Percentiles rank a stretch among this genome's conserved stretches.
Conservation (phyloP, 2,797 vertebrate genomes). For the Karalla daura region DNA sequence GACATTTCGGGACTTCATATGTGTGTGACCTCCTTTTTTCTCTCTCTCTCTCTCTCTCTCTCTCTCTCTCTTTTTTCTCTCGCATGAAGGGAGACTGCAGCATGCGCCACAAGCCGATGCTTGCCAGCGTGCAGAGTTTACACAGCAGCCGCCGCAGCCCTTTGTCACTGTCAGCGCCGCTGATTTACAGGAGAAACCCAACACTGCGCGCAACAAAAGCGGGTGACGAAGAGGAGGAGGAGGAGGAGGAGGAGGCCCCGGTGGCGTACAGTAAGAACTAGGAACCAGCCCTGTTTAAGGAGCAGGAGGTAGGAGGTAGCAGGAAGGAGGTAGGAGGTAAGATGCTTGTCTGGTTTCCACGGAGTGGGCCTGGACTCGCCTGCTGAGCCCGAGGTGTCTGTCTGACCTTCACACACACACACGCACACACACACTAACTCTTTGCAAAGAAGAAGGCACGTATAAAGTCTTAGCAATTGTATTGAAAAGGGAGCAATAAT, state of each 20-base stretch:
- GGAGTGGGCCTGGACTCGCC: not conserved
- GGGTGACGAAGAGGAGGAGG: constrained; percentile 1
- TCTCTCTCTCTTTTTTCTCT: not conserved
- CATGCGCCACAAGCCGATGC: constrained; percentile 52
- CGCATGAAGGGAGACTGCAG: constrained; percentile 21
- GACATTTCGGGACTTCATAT: too few species aligned
- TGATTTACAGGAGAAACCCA: constrained; percentile 61
- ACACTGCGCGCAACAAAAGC: constrained; percentile 43
- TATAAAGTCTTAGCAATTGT: too few species aligned
- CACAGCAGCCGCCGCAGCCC: constrained; percentile 60
- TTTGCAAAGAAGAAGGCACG: too few species aligned
- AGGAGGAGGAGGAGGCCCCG: too few species aligned
- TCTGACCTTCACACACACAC: constrained; percentile 14
- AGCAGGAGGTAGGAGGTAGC: too few species aligned
- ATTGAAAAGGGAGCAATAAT: too few species aligned
- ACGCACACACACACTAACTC: not conserved
- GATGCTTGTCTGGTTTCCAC: not conserved
- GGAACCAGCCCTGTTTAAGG: too few species aligned
- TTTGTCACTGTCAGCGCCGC: constrained; percentile 49
- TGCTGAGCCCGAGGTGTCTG: constrained; percentile 11
- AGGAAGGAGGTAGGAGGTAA: too few species aligned
- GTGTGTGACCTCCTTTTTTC: not conserved
- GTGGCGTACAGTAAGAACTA: too few species aligned
- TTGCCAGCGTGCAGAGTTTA: constrained; percentile 39
- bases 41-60: not conserved